phyloP scores from a whole-genome alignment of 2,888 invertebrate genomes.

The Nipponacmea schrenckii region DNA sequence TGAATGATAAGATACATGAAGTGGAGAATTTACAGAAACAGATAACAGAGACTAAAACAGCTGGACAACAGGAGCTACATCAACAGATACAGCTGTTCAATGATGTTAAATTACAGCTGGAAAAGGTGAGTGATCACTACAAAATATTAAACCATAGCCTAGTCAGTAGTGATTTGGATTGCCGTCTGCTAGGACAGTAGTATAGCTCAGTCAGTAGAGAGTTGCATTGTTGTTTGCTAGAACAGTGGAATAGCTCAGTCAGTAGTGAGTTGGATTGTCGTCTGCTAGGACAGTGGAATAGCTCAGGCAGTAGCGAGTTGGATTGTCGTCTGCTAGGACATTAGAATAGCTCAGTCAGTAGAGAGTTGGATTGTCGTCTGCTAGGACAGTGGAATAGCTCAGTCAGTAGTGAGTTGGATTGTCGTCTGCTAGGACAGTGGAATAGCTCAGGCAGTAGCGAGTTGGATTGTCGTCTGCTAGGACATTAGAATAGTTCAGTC shows the following conservation, averaged over 20 bases:
- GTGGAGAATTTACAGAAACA: conserved; percentile 45
- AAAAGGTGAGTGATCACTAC: conserved; percentile 58
- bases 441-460: background rate
- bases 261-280: background rate
- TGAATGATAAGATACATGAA: conserved; percentile 38
- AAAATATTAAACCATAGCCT: too few relatives aligned
- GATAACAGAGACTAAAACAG: conserved; percentile 45
- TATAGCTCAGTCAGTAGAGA: background rate
- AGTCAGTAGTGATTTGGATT: background rate
- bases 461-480: background rate
- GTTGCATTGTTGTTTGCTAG: background rate
- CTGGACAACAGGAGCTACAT: conserved; percentile 46
- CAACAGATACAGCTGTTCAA: conserved; percentile 54
- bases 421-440: background rate
- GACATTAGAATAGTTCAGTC: too few relatives aligned
- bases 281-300: too few relatives aligned
- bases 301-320: background rate
- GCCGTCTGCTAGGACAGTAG: background rate
- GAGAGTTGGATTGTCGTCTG: background rate
- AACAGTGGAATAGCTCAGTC: background rate
- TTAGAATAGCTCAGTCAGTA: background rate
- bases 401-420: background rate
- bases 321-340: background rate
- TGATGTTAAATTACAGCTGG: conserved; percentile 47
- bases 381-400: too few relatives aligned